Conservation (phyloP, 2,113 vertebrate species). For the Leucopsar rothschildi region DNA sequence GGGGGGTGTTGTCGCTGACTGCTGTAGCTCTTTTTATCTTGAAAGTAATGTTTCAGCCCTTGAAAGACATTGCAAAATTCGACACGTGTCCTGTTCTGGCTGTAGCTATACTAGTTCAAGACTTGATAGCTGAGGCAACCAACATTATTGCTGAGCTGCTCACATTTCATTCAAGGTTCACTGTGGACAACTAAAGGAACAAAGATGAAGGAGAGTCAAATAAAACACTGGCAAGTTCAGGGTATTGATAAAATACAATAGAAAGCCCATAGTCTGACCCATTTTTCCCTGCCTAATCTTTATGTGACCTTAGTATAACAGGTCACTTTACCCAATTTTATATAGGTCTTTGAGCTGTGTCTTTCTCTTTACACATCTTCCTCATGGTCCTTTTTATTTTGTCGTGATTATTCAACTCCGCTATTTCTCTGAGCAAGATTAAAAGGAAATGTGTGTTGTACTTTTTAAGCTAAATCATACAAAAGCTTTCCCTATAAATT, state of each 20-base stretch:
- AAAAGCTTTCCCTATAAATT: neutral
- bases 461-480: neutral
- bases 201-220: neutral
- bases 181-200: neutral
- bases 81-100: neutral
- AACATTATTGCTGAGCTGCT: neutral
- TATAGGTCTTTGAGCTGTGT: neutral
- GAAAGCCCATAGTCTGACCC: neutral
- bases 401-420: neutral
- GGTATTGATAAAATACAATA: neutral
- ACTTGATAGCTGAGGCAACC: neutral
- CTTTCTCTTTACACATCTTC: neutral
- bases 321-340: neutral
- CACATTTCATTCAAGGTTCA: neutral
- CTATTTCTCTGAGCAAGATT: neutral
- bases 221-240: neutral
- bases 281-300: neutral
- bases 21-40: neutral
- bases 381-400: neutral
- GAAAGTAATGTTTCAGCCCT: neutral
- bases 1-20: neutral
- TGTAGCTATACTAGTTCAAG: neutral
- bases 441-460: neutral
- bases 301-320: neutral
- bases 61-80: neutral